These are phyloP conservation scores for Sylvietta virens DNA, from an alignment of 2,113 vertebrate species.

Conservation along the genomic window DNA sequence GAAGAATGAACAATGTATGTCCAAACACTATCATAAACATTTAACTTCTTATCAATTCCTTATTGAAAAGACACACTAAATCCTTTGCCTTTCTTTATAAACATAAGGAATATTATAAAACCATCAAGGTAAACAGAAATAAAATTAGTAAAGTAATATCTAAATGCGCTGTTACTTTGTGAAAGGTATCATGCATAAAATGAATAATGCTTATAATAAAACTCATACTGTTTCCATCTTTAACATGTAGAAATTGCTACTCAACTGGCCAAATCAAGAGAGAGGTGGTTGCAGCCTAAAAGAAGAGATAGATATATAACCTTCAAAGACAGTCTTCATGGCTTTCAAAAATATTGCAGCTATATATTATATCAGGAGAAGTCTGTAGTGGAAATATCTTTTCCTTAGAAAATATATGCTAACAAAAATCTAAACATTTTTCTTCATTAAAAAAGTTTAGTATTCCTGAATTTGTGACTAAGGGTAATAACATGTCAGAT, in stretches of 20 bases:
- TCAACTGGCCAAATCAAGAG: slow-evolving; percentile 55
- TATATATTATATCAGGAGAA: neutral
- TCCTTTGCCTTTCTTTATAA: neutral
- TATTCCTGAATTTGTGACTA: neutral
- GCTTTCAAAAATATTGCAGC: slow-evolving; percentile 28
- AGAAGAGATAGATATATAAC: slow-evolving; percentile 54
- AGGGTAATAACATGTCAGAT: neutral
- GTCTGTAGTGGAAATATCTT: neutral
- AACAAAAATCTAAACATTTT: neutral
- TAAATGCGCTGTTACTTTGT: slow-evolving; percentile 17
- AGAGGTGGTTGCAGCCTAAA: slow-evolving; percentile 44
- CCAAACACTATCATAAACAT: neutral
- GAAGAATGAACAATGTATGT: slow-evolving; percentile 9
- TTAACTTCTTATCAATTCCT: neutral
- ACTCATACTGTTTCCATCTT: slow-evolving; percentile 51
- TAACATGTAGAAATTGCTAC: slow-evolving; percentile 56
- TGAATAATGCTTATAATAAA: slow-evolving; percentile 40
- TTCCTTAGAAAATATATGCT: neutral
- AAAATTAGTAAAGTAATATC: slow-evolving; percentile 17
- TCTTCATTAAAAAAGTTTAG: neutral
- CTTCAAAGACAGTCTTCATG: slow-evolving; percentile 31
- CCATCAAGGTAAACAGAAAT: neutral
- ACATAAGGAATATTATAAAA: neutral
- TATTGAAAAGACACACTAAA: neutral
- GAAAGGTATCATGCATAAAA: slow-evolving; percentile 51